A percentile compares a stretch with the other conserved stretches of the same genome.
These are phyloP conservation scores for Aphelenchoides besseyi DNA, from an alignment of 1,140 invertebrate genomes.

Conservation along the genomic window DNA sequence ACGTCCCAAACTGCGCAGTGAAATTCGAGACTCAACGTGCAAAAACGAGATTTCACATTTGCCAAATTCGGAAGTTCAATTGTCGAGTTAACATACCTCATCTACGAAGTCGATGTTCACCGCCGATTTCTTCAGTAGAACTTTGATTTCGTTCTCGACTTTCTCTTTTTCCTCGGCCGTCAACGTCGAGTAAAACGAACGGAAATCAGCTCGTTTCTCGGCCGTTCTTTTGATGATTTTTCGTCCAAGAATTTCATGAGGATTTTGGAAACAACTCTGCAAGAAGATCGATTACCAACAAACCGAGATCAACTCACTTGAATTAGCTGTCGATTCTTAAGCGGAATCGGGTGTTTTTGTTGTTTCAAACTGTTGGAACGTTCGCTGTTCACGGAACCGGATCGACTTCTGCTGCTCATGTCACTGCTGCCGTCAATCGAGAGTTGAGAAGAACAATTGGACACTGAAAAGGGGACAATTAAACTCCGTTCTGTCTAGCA, in stretches of 20 bases:
- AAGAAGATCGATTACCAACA: not conserved
- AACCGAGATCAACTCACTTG: constrained; percentile 34
- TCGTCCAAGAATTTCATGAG: constrained; percentile 51
- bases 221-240: constrained; percentile 56
- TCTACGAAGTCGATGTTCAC: constrained; percentile 56
- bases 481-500: not conserved
- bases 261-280: constrained; percentile 60
- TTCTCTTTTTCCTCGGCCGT: constrained; percentile 50
- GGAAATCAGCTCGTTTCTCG: constrained; percentile 49
- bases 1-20: not conserved
- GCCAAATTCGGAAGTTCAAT: not conserved
- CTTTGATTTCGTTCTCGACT: constrained; percentile 53
- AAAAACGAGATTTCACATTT: not conserved
- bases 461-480: not conserved
- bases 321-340: constrained; percentile 51
- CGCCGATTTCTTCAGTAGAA: constrained; percentile 54
- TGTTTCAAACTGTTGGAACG: constrained; percentile 25
- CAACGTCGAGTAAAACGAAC: constrained; percentile 44
- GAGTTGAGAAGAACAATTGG: not conserved
- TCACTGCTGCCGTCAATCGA: not conserved
- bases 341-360: constrained; percentile 37
- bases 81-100: constrained; percentile 35
- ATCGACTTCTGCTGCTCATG: constrained; percentile 23
- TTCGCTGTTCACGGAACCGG: constrained; percentile 26
- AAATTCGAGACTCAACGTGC: not conserved